Evolutionary conservation across 92 coral and sea anemone species (phyloP).

Genomic region (Nematostella vectensis): DNA sequence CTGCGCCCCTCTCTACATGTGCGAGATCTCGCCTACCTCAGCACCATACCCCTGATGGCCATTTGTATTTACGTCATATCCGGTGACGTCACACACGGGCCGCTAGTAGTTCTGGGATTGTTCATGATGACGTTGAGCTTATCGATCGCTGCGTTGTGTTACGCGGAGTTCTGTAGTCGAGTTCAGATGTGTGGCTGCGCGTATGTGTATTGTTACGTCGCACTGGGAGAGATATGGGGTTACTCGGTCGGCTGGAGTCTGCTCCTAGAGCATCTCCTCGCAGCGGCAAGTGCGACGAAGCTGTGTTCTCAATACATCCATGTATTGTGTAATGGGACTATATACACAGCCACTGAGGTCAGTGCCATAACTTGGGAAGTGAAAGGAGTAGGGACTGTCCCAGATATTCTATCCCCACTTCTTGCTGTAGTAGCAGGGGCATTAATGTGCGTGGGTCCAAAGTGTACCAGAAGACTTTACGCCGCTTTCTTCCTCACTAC

Average conservation of each 20-base stretch:
- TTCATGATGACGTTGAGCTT: slow-evolving; percentile 28
- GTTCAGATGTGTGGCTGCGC: slow-evolving; percentile 47
- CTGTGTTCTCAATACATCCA: slow-evolving; percentile 49
- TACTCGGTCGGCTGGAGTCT: slow-evolving; percentile 56
- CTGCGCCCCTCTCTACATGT: slow-evolving; percentile 4
- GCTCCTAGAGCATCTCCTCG: slow-evolving; percentile 19
- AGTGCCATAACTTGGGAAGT: slow-evolving; percentile 5
- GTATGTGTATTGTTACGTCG: slow-evolving; percentile 40
- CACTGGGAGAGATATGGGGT: slow-evolving; percentile 59
- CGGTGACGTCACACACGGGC: slow-evolving; percentile 36
- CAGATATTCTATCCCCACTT: slow-evolving; percentile 21
- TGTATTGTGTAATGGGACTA: slow-evolving; percentile 15
- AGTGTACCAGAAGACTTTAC: slow-evolving; percentile 8
- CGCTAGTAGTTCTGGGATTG: slow-evolving; percentile 35
- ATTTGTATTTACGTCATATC: slow-evolving; percentile 39
- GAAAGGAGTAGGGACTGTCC: slow-evolving; percentile 12
- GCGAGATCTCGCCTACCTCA: slow-evolving; percentile 25
- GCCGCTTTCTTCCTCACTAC: slow-evolving; percentile 1
- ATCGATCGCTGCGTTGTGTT: slow-evolving; percentile 33
- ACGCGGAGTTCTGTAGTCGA: slow-evolving; percentile 58
- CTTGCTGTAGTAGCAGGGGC: slow-evolving; percentile 7
- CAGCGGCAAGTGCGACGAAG: slow-evolving; percentile 26
- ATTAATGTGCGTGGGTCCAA: slow-evolving; percentile 13
- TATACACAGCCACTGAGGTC: slow-evolving; percentile 2
- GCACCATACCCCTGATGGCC: slow-evolving; percentile 34